Evolutionary conservation across 2,888 invertebrate genomes (phyloP), one percentile per base, ranked within the genome.

Genomic region (Chrysolina americana): DNA sequence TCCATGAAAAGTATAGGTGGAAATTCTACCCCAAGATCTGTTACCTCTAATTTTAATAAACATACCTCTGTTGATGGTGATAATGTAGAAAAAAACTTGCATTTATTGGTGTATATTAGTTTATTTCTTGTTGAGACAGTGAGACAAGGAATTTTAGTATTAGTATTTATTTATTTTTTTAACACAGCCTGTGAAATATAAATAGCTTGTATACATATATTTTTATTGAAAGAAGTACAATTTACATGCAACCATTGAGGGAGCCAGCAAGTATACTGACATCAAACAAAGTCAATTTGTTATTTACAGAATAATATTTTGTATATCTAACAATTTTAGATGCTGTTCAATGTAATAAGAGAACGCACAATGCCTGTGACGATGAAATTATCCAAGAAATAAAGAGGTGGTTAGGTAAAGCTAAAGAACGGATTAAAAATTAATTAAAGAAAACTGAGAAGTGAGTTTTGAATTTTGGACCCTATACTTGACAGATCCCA

Each of bases 61-160:
- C 53, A 50, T 66, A 66, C 53, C 50, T 66, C 66, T 66, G 66
- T 47, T 66, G 28, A 66, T 66, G 66, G 66, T 66, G 53, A 66
- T 66, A 66, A 66, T 50, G 47, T 23, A 66, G 66, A 66, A 66
- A 66, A n/a, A 66, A 66, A 66, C 62, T 66, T 65, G 65, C 47
- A 65, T 65, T 65, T 23, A 65, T 65, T 65, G 47, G 48, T 65
- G 65, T 66, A 65, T 59, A 59, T 63, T 63, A 63, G 63, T 63
- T 63, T 36, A 28, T 63, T 63, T 63, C 23, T 63, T 63, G 63
- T 63, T 63, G 63, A 63, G 63, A 63, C 19, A 63, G 41, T 36
- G 41, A 63, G 8, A 63, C 63, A 36, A 63, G 41, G 1, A 63
- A 36, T 63, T 63, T 63, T 63, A 59, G 59, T 59, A 59, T 28